Base-by-base conservation (phyloP, 1,140 invertebrate species). In the Lasaia peninsularis region DNA sequence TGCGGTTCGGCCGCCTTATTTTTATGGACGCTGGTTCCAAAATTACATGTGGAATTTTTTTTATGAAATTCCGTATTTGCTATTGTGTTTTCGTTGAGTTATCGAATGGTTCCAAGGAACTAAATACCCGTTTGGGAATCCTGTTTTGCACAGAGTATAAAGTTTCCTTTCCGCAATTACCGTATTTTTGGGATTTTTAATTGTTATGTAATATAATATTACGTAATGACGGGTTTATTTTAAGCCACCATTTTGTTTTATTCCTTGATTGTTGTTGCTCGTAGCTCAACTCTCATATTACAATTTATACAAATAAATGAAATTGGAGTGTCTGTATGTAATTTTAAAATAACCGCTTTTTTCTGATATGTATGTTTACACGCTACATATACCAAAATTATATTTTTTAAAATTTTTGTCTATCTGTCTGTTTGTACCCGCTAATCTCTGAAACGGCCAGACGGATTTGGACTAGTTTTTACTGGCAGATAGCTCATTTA, bases 161-260 rank as follows among this genome's bases (percentile, higher is more conserved):
- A 44, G 52, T 73, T 65, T 60, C 71, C 51, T 73, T 65, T 60
- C 71, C 51, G 18, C 21, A 33, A 62, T 54, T 62, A 61, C 57
- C 61, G 65, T 65, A 63, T 59, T 60, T 56, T 58, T 61, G 56
- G 40, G 62, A 60, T 61, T 58, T 63, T 62, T 65, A 69, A 73
- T 71, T 68, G 57, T 54, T 62, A 35, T 62, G 69, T 52, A 69
- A 74, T 56, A 48, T 53, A 65, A 72, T 72, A 71, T 58, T 67
- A 63, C 56, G 40, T 56, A 48, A 49, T 16, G 18, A 31, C 16
- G 14, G 24, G n/a, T n/a, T n/a, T 54, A 31, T 37, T 51, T 40
- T 54, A 12, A 5, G n/a, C 20, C 40, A 18, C 40, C 40, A 48
- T 48, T 48, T 21, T 48, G 44, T 48, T 48, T 48, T 48, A 48